These are phyloP conservation scores for Stichopus horrens DNA, from an alignment of 53 echinoderm and acorn worm species.

Conservation along the genomic window DNA sequence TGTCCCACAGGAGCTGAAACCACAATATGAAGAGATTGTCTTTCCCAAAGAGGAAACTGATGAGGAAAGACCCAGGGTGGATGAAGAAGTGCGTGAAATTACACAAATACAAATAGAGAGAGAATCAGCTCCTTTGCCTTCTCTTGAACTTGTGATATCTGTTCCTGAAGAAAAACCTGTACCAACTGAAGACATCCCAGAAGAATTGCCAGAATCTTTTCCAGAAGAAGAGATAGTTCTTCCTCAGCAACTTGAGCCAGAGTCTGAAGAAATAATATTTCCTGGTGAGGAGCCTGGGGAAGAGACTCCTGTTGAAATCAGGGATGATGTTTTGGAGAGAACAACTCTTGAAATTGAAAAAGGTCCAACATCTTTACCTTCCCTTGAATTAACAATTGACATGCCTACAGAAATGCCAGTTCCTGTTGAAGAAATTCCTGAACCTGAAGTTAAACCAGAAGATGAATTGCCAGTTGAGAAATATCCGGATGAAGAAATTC, in stretches of 20 bases:
- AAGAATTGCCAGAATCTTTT: constrained; percentile 27
- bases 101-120: constrained; percentile 31
- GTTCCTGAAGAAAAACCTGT: constrained; percentile 37
- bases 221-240: constrained; percentile 22
- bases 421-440: constrained; percentile 18
- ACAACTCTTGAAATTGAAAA: constrained; percentile 50
- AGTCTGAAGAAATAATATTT: constrained; percentile 61
- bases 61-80: background rate
- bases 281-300: constrained; percentile 29
- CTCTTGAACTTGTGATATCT: constrained; percentile 30
- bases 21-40: constrained; percentile 53
- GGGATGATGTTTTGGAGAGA: constrained; percentile 35
- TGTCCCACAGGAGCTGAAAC: constrained; percentile 21
- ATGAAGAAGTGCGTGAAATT: background rate
- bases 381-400: background rate
- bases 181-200: constrained; percentile 21
- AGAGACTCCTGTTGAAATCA: constrained; percentile 29
- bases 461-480: background rate
- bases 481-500: background rate
- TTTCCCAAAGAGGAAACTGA: constrained; percentile 33
- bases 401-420: background rate
- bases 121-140: constrained; percentile 13
- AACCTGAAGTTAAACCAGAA: background rate
- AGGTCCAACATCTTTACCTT: constrained; percentile 27
- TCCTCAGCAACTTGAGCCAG: constrained; percentile 31